Percentiles rank a stretch among this genome's conserved stretches.
Evolutionary conservation across 2,888 invertebrate genomes (phyloP).

Genomic region (Lycophotia porphyrea): DNA sequence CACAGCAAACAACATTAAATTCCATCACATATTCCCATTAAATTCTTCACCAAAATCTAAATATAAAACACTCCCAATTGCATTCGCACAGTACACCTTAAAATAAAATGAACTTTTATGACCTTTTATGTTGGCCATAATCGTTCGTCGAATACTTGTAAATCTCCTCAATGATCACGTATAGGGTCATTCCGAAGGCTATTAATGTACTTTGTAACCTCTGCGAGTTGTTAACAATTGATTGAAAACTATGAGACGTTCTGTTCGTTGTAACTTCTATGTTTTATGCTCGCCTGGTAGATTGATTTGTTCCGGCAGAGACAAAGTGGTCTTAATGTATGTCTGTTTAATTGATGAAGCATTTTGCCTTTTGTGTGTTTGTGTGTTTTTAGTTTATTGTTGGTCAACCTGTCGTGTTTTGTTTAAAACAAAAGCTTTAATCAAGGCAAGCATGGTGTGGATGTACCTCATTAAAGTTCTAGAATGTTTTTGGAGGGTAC

Average conservation of each 20-base stretch:
- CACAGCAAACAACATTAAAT: slow-evolving; percentile 11
- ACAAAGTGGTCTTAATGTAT: slow-evolving; percentile 24
- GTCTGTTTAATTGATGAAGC: slow-evolving; percentile 9
- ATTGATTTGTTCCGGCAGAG: slow-evolving; percentile 49
- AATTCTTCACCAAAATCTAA: slow-evolving; percentile 24
- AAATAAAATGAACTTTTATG: slow-evolving; percentile 70
- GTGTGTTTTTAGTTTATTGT: slow-evolving; percentile 2
- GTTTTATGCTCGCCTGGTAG: slow-evolving; percentile 29
- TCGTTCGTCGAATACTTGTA: slow-evolving; percentile 67
- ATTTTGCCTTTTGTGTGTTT: slow-evolving; percentile 24
- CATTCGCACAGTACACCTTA: slow-evolving; percentile 58
- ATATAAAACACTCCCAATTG: slow-evolving; percentile 51
- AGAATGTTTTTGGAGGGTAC: not conserved
- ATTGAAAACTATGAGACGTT: slow-evolving; percentile 61
- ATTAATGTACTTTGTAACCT: slow-evolving; percentile 67
- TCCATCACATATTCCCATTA: not conserved
- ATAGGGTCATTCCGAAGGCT: slow-evolving; percentile 64
- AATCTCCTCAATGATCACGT: slow-evolving; percentile 69
- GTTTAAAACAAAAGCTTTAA: slow-evolving; percentile 14
- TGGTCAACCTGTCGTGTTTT: slow-evolving; percentile 1
- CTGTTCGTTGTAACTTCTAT: slow-evolving; percentile 27
- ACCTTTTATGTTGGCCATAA: slow-evolving; percentile 67
- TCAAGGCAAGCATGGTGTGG: not conserved
- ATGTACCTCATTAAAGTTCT: not conserved
- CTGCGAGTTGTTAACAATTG: slow-evolving; percentile 56